phyloP scores from a whole-genome alignment of 2,797 vertebrate species.

The Intellagama lesueurii region DNA sequence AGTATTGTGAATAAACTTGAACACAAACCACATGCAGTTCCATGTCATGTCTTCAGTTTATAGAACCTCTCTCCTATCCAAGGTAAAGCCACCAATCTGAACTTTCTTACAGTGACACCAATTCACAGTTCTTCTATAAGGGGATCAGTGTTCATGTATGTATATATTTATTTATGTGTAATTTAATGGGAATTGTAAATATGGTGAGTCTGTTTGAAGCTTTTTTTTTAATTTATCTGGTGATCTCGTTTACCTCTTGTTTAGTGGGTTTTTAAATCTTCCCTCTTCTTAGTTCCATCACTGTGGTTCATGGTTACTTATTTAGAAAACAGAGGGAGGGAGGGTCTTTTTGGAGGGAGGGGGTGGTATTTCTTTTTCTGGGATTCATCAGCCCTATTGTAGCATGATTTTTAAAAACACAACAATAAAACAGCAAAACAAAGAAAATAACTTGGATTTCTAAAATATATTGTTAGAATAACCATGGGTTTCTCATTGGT shows the following conservation, averaged over 20 bases:
- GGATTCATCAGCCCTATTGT: slow-evolving; percentile 97
- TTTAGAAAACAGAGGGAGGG: slow-evolving; percentile 93
- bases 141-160: slow-evolving; percentile 99
- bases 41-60: slow-evolving; percentile 94
- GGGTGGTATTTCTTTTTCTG: slow-evolving; percentile 78
- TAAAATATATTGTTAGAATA: slow-evolving; percentile 84
- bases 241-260: slow-evolving; percentile 96
- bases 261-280: slow-evolving; percentile 97
- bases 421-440: slow-evolving; percentile 95
- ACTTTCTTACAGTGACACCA: slow-evolving; percentile 93
- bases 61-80: slow-evolving; percentile 86
- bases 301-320: slow-evolving; percentile 95
- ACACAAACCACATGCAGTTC: slow-evolving; percentile 89
- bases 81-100: slow-evolving; percentile 92
- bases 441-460: slow-evolving; percentile 85
- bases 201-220: slow-evolving; percentile 99
- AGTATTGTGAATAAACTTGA: slow-evolving; percentile 99
- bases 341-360: slow-evolving; percentile 64
- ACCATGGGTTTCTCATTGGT: slow-evolving; percentile 87
- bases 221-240: slow-evolving; percentile 96
- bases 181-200: slow-evolving; percentile 99
- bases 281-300: slow-evolving; percentile 94
- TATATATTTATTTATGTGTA: slow-evolving; percentile 99
- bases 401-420: slow-evolving; percentile 91
- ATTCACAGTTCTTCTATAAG: slow-evolving; percentile 94